phyloP scores from a whole-genome alignment of 2,888 invertebrate genomes.

The Muscina levida region DNA sequence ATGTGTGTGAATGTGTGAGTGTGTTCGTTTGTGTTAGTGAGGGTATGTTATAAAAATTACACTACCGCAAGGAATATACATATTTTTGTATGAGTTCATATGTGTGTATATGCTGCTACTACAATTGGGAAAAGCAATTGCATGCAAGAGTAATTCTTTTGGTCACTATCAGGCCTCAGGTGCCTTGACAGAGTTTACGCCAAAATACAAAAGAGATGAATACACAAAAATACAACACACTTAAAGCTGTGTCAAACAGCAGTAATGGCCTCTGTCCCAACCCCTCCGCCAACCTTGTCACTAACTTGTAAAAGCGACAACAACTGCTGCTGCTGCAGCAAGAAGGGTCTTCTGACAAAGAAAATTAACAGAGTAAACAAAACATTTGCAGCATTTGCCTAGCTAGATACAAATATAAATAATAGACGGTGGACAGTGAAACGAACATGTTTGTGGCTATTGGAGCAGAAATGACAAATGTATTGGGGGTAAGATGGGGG shows the following conservation, averaged over 20 bases:
- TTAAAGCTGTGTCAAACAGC: constrained; percentile 32
- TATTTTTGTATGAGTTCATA: too few relatives aligned
- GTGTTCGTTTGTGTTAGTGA: too few relatives aligned
- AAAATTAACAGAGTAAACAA: constrained; percentile 27
- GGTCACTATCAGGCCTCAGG: constrained; percentile 66
- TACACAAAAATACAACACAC: neutral
- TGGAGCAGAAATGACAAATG: too few relatives aligned
- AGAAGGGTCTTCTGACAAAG: constrained; percentile 11
- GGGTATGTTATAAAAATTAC: too few relatives aligned
- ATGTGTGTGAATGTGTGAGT: too few relatives aligned
- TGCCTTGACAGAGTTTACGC: constrained; percentile 56
- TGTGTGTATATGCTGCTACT: too few relatives aligned
- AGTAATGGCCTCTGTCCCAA: constrained; percentile 5
- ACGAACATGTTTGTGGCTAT: too few relatives aligned
- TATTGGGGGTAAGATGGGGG: too few relatives aligned
- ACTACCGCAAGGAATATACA: constrained; percentile 6
- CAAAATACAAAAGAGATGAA: constrained; percentile 38
- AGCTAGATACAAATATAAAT: neutral
- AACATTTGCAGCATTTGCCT: constrained; percentile 1
- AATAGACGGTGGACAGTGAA: neutral
- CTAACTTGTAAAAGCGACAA: constrained; percentile 2
- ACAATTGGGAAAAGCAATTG: constrained; percentile 43
- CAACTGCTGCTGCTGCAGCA: neutral
- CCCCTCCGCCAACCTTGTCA: neutral
- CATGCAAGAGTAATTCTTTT: constrained; percentile 64